Evolutionary conservation across 1,140 invertebrate genomes (phyloP).

Genomic region (Solen grandis): DNA sequence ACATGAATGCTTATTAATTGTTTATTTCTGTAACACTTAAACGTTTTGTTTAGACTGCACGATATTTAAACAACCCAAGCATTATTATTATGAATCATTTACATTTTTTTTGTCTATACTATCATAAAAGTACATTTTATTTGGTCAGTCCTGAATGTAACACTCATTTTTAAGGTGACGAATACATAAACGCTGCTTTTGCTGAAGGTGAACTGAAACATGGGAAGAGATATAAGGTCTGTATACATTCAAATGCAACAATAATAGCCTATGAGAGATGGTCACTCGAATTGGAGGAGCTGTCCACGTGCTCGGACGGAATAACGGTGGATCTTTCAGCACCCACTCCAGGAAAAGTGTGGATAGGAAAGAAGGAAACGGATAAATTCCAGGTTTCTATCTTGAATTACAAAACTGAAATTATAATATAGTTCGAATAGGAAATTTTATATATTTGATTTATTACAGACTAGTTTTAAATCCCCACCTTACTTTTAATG

Average conservation of each 20-base stretch:
- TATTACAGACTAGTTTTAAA: too few relatives aligned
- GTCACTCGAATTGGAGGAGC: slow-evolving; percentile 38
- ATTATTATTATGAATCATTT: too few relatives aligned
- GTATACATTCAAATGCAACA: slow-evolving; percentile 55
- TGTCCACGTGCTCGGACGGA: slow-evolving; percentile 61
- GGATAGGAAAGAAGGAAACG: slow-evolving; percentile 43
- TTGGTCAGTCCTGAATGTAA: too few relatives aligned
- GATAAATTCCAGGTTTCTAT: slow-evolving; percentile 54
- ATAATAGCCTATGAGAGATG: slow-evolving; percentile 53
- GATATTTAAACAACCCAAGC: too few relatives aligned
- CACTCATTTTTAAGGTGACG: too few relatives aligned
- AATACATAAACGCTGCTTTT: slow-evolving; percentile 27
- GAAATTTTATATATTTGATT: too few relatives aligned
- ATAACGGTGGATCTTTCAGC: slow-evolving; percentile 59
- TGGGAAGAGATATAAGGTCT: slow-evolving; percentile 60
- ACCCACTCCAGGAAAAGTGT: slow-evolving; percentile 54
- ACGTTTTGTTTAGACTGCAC: too few relatives aligned
- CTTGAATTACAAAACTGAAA: too few relatives aligned
- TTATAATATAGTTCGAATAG: too few relatives aligned
- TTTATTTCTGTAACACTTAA: neutral
- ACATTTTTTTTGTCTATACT: too few relatives aligned
- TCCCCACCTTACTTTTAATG: too few relatives aligned
- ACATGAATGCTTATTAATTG: neutral
- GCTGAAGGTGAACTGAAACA: slow-evolving; percentile 18
- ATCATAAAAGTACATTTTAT: too few relatives aligned